Base-by-base conservation (phyloP, 2,113 vertebrate genomes). In the Mugil cephalus region DNA sequence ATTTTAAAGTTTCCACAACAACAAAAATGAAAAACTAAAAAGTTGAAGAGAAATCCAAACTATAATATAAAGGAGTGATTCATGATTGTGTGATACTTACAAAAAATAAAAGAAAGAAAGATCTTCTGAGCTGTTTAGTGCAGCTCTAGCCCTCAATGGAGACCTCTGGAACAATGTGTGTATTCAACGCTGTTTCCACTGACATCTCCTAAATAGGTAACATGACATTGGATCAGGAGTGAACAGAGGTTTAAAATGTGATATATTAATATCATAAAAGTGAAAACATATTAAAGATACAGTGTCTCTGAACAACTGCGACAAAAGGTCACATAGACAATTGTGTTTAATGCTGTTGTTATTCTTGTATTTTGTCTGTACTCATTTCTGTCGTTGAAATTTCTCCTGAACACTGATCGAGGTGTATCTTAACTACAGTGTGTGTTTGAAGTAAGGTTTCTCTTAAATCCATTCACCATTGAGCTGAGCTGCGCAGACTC, bases 161-260 rank as follows among this genome's bases (percentile, higher is more conserved):
- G 46, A 92, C 79, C 54, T 91, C 83, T 66, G 84, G 80, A 78
- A 60, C 73, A 7, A 85, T 62, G 74, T 89, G 87, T 76, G 85
- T 82, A 55, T 88, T 91, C 69, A 88, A 15, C 2, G 35, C 1
- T 8, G 75, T n/a, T 46, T 90, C 90, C 46, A 83, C 62, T 1
- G 83, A 15, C 55, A 78, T 74, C 21, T 92, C 88, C 89, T 89
- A 12, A 48, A 69, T 6, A 11, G 2, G 7, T 39, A 14, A 5
- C 4, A 40, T 17, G 14, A 68, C 13, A 24, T 38, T 11, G 14
- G 1, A 17, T 47, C 13, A 18, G 24, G 24, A n/a, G 40, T 30
- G 11, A 24, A 14, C 39, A 15, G 24, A 3, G 24, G 24, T 30
- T 30, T 30, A 30, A 30, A 30, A 30, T 30, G 24, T 30, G 24